These are phyloP conservation scores for Eurytoma adleriae DNA, from an alignment of 2,888 invertebrate species.

Conservation along the genomic window DNA sequence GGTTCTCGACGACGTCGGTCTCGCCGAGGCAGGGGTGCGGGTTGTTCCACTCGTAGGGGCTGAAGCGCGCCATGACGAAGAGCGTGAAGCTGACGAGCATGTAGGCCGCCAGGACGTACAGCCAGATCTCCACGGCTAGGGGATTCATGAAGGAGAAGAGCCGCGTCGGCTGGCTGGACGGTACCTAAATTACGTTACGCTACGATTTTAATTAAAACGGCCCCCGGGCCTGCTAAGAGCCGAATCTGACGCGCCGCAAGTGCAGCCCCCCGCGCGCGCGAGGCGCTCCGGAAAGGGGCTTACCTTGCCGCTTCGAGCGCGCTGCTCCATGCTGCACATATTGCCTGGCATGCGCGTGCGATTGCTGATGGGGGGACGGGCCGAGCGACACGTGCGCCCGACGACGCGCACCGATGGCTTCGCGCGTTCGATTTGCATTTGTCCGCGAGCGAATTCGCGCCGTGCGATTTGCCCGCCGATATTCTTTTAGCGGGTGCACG, in stretches of 20 bases:
- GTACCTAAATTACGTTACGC: constrained; percentile 82
- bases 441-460: too few relatives aligned
- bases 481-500: too few relatives aligned
- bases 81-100: constrained; percentile 94
- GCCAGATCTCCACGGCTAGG: constrained; percentile 97
- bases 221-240: constrained; percentile 58
- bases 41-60: constrained; percentile 96
- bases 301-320: constrained; percentile 20
- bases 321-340: too few relatives aligned
- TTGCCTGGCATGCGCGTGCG: too few relatives aligned
- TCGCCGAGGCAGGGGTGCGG: constrained; percentile 88
- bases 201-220: constrained; percentile 76
- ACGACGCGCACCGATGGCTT: too few relatives aligned
- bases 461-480: too few relatives aligned
- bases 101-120: constrained; percentile 95
- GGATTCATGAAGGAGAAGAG: constrained; percentile 98
- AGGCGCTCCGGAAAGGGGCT: neutral
- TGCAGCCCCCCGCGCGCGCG: too few relatives aligned
- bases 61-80: constrained; percentile 97
- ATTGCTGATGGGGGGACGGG: too few relatives aligned
- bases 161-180: constrained; percentile 90
- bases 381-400: too few relatives aligned
- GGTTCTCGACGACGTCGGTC: constrained; percentile 93
- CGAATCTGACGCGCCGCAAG: neutral
- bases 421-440: too few relatives aligned